Evolutionary conservation across 2,888 invertebrate genomes (phyloP).

Genomic region (Nycteola revayana): DNA sequence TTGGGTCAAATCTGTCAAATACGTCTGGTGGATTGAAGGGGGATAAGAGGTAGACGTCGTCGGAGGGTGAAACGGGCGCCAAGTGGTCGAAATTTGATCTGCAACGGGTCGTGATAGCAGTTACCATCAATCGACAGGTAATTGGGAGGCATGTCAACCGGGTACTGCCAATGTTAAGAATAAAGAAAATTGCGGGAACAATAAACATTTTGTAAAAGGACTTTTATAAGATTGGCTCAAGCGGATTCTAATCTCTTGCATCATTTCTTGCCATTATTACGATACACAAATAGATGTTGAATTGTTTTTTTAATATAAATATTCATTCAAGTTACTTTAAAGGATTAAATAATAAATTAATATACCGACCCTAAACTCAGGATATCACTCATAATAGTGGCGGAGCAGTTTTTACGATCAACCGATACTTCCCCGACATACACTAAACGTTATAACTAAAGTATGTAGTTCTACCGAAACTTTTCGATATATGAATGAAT

Average conservation of each 20-base stretch:
- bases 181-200: too few relatives aligned
- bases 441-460: slow-evolving; percentile 14
- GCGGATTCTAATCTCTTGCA: too few relatives aligned
- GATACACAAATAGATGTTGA: too few relatives aligned
- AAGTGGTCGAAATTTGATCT: slow-evolving; percentile 75
- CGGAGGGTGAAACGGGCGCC: slow-evolving; percentile 50
- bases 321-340: too few relatives aligned
- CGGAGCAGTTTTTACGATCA: slow-evolving; percentile 23
- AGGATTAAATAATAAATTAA: slow-evolving; percentile 19
- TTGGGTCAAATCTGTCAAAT: slow-evolving; percentile 73
- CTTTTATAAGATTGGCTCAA: too few relatives aligned
- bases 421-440: slow-evolving; percentile 17
- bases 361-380: slow-evolving; percentile 13
- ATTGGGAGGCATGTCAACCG: slow-evolving; percentile 69
- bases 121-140: slow-evolving; percentile 69
- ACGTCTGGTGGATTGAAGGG: slow-evolving; percentile 48
- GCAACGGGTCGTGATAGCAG: slow-evolving; percentile 57
- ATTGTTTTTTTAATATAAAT: too few relatives aligned
- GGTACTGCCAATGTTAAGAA: slow-evolving; percentile 45
- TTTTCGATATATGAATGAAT: slow-evolving; percentile 27
- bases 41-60: slow-evolving; percentile 48
- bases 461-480: slow-evolving; percentile 21
- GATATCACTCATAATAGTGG: slow-evolving; percentile 22
- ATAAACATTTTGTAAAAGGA: slow-evolving; percentile 18
- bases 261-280: too few relatives aligned